Evolutionary conservation across 2,797 vertebrate genomes (phyloP), one percentile per base, ranked within the genome.

Genomic region (Cyprinodon diabolis): DNA sequence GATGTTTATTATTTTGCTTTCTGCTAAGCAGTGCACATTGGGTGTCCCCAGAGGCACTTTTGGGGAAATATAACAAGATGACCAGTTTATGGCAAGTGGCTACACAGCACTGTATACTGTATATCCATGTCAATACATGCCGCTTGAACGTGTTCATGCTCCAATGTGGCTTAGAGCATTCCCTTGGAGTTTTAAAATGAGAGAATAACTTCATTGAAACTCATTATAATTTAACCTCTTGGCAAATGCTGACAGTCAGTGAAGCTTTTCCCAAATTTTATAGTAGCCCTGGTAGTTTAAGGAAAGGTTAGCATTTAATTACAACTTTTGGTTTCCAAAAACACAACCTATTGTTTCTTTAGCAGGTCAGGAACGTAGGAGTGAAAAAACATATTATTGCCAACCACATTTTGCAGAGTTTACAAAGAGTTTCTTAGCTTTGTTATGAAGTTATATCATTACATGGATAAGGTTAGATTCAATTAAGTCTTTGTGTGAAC

Each of bases 171-270:
- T 74, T 49, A 69, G 51, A 76, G 76, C 76, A 37, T 74, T 87
- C 74, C 63, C 70, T 66, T 80, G 62, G 21, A 68, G 71, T 58
- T n/a, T 75, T 73, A 80, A 84, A 88, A 79, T 80, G 69, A 71
- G 55, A 75, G 72, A n/a, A 80, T 56, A 76, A 48, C 73, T 74
- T 58, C 72, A 79, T 76, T 68, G 55, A 79, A 77, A 82, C 66
- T 77, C 80, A 89, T 89, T 90, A 82, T 78, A 83, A 71, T 84
- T 85, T 81, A 83, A 85, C 63, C 75, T 72, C 62, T 67, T 77
- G 56, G 84, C 83, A 74, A 72, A 19, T 57, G 66, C 77, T 86
- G 75, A 78, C 80, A 78, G 68, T 77, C 30, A 43, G 71, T 40
- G 35, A 30, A 74, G 57, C 14, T 21, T 62, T 6, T 19, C 71